phyloP scores from a whole-genome alignment of 2,113 vertebrate species.

The rat (Rattus norvegicus) region DNA sequence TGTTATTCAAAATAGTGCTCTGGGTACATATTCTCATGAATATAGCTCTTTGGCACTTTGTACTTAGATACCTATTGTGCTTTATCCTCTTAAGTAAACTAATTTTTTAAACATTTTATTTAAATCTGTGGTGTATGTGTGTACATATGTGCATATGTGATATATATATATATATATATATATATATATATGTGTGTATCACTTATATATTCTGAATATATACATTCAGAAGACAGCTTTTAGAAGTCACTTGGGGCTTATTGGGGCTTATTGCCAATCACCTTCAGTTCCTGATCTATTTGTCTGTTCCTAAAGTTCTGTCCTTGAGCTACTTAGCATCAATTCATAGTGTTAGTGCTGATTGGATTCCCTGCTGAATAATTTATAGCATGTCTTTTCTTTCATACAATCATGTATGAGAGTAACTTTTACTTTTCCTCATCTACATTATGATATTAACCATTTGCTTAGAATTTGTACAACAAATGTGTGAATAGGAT shows the following conservation, averaged over 20 bases:
- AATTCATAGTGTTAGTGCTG: neutral
- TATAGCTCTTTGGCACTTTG: neutral
- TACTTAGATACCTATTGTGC: neutral
- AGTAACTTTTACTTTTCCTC: conserved; percentile 3
- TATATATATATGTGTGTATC: too few relatives aligned
- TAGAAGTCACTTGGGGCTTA: neutral
- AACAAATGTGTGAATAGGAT: neutral
- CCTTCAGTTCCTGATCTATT: neutral
- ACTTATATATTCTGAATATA: neutral
- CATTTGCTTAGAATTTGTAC: neutral
- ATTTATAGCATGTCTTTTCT: neutral
- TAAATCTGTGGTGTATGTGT: neutral
- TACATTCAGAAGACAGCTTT: neutral
- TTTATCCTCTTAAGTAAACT: conserved; percentile 34
- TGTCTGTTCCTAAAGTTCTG: neutral
- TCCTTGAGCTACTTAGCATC: neutral
- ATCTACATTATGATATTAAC: conserved; percentile 23
- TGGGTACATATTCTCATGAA: neutral
- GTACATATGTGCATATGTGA: neutral
- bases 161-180: too few relatives aligned
- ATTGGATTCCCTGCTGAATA: neutral
- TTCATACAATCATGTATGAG: neutral
- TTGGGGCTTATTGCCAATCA: neutral
- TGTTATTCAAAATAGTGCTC: neutral
- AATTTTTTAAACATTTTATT: neutral